Evolutionary conservation across 1,140 invertebrate species (phyloP), one percentile per base, ranked within the genome.

Genomic region (Pseudomyrmex gracilis): DNA sequence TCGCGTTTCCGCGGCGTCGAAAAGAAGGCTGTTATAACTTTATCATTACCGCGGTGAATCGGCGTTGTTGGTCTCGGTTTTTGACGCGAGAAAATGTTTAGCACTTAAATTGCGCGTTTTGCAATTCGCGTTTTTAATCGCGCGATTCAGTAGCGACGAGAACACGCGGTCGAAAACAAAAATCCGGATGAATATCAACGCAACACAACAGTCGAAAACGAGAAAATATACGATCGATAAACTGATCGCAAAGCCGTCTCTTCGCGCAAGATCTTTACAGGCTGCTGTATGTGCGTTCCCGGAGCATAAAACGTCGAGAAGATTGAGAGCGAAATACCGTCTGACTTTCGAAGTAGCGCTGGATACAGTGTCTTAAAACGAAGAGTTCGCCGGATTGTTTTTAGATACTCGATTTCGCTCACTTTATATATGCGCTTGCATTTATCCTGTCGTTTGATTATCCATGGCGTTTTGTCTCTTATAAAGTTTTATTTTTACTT

Each of bases 21-120:
- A 63, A 85, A 87, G 85, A 68, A 51, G 63, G 60, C 71, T 74
- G 78, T 88, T 89, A 89, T 88, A 88, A 88, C 87, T 89, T 88
- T 88, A 88, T 89, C 84, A 80, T 73, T 68, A 63, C 57, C 76
- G 10, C 34, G 47, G 7, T 12, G 64, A n/a, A 74, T 51, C 22
- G 57, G 66, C 47, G 73, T 68, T 53, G n/a, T 71, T 12, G 12
- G 15, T 47, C 20, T 60, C 8, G 22, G 34, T 67, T 86, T 84
- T 71, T 70, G 43, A 47, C 45, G 43, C 49, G 12, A 2, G 34
- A 34, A 22, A 66, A 73, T 78, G 60, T 49, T 67, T 49, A 55
- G 15, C 45, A 10, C 10, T 53, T 22, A 7, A 47, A 17, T 60
- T 34, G 10, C 17, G 20, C 9, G 12, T 12, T 45, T 57, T 45